A percentile compares a stretch with the other conserved stretches of the same genome.
These are phyloP conservation scores for Tigriopus californicus DNA, from an alignment of 2,888 invertebrate species.

Conservation along the genomic window DNA sequence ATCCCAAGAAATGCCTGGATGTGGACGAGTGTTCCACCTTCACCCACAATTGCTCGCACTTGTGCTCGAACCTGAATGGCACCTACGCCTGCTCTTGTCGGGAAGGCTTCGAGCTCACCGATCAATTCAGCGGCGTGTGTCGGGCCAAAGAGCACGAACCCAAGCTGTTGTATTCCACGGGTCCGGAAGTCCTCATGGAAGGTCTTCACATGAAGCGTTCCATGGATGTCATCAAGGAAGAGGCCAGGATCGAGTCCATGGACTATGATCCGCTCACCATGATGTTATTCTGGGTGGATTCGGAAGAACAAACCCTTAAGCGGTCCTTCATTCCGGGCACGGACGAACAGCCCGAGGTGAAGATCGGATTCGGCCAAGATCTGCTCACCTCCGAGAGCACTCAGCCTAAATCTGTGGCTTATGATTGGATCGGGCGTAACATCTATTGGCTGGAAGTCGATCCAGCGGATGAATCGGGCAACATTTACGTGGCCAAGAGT, in stretches of 20 bases:
- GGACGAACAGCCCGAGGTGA: conserved; percentile 45
- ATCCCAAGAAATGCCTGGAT: conserved; percentile 67
- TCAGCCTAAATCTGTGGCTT: conserved; percentile 69
- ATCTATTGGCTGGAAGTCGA: conserved; percentile 83
- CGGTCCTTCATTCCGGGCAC: conserved; percentile 75
- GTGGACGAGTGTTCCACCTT: conserved; percentile 71
- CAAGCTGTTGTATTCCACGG: conserved; percentile 49
- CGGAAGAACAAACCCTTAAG: conserved; percentile 70
- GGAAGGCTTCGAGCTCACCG: conserved; percentile 55
- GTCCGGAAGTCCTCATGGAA: conserved; percentile 50
- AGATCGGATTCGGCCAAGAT: conserved; percentile 67
- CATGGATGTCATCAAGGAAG: conserved; percentile 54
- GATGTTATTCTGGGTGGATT: conserved; percentile 90
- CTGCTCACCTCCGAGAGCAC: conserved; percentile 51
- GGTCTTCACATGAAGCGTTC: conserved; percentile 40
- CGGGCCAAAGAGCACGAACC: conserved; percentile 37
- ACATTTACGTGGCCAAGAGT: conserved; percentile 63
- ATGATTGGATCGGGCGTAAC: conserved; percentile 85
- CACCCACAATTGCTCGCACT: conserved; percentile 74
- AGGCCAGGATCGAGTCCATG: conserved; percentile 72
- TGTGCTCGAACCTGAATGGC: conserved; percentile 79
- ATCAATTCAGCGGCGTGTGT: conserved; percentile 62
- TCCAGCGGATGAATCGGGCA: conserved; percentile 35
- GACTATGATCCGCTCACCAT: conserved; percentile 68
- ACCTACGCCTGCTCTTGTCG: conserved; percentile 68